Base-by-base conservation (phyloP, 2,888 invertebrate genomes). In the Sinopyrophorus schimmeli region DNA sequence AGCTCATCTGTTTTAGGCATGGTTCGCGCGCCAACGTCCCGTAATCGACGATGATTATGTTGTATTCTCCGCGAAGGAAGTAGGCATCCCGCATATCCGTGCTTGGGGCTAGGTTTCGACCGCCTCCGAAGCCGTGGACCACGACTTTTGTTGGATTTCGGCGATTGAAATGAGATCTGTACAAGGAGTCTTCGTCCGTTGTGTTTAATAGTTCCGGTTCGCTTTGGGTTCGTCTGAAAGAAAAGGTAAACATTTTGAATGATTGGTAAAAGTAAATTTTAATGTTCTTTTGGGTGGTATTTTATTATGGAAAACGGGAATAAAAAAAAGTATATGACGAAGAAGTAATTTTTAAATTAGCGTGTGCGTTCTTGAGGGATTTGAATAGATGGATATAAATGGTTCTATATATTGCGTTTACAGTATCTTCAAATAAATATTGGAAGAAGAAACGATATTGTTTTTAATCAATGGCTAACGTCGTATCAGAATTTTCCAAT, bases 51-150 rank as follows among this genome's bases (percentile, higher is more conserved):
- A 92, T 89, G 61, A 92, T 83, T 42, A 92, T 85, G 65, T 92
- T 92, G 71, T 90, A 91, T 62, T 89, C 82, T 30, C 91, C 90
- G 47, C 80, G 77, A 21, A 80, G 76, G 69, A 91, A 92, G 70
- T 89, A 92, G 0, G 90, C 92, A 67, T 87, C 84, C 38, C 91
- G 78, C 75, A 92, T 81, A 66, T 91, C 90, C 0, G 91, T 90
- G 67, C 90, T 91, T 0, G 92, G 92, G 0, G 89, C 85, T 18
- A 86, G 76, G 67, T 87, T 83, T 53, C 90, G 76, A 0, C 92
- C 91, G 0, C 91, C 92, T 0, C 92, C 91, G 64, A 95, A 94
- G 3, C 94, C 94, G 65, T 94, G 94, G 10, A 94, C 89, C 30
- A 95, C 84, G 12, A 95, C 79, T 75, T 94, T 94, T 3, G 91